phyloP scores from a whole-genome alignment of 2,113 vertebrate species.

The Seriola rivoliana region DNA sequence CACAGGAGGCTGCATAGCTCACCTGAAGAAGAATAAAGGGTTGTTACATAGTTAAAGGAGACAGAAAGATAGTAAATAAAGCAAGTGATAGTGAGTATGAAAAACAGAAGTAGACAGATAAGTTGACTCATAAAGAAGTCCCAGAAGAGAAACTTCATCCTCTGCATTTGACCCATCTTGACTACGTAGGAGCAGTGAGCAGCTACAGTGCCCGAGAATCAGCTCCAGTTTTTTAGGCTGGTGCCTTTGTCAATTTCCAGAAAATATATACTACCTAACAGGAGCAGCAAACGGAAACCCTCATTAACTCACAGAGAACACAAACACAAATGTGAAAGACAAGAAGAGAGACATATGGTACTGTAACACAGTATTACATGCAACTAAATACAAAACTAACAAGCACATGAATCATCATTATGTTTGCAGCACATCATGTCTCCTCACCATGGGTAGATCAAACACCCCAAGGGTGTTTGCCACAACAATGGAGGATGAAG shows the following conservation, averaged over 20 bases:
- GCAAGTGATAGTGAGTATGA: not conserved
- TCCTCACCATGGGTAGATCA: slow-evolving; percentile 73
- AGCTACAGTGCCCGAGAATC: not conserved
- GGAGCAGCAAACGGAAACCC: not conserved
- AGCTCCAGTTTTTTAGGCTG: not conserved
- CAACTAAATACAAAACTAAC: not conserved
- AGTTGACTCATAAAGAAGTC: not conserved
- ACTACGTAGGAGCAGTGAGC: no score
- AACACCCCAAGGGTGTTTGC: slow-evolving; percentile 72
- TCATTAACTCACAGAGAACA: not conserved
- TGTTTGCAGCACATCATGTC: slow-evolving; percentile 14
- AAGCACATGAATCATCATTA: not conserved
- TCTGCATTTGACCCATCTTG: no score
- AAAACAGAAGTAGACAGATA: not conserved
- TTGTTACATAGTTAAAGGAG: not conserved
- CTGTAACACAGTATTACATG: not conserved
- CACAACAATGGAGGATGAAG: slow-evolving; percentile 69
- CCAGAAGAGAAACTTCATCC: not conserved
- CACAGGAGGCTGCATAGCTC: slow-evolving; percentile 70
- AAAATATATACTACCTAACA: not conserved
- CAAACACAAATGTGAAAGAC: not conserved
- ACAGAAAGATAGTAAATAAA: not conserved
- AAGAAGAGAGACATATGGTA: not conserved
- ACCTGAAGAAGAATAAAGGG: slow-evolving; percentile 48
- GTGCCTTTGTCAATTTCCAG: not conserved